These are phyloP conservation scores for Willisornis vidua DNA, from an alignment of 2,113 vertebrate genomes.

Conservation along the genomic window DNA sequence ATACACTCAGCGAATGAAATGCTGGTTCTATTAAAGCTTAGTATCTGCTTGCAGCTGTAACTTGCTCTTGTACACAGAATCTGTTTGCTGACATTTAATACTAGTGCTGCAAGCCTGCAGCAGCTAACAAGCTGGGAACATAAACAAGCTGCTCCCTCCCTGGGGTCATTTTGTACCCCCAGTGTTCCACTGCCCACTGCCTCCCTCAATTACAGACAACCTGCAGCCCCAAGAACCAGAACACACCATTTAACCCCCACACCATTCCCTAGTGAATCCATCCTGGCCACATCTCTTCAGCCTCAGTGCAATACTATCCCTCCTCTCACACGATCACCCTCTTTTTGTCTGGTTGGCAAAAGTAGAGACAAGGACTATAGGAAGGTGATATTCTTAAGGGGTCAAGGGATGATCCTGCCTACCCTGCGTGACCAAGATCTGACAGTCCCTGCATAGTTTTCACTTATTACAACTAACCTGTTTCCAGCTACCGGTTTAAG, in stretches of 20 bases:
- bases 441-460: not conserved
- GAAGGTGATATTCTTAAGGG: not conserved
- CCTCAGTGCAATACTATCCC: not conserved
- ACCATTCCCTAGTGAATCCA: not conserved
- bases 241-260: not conserved
- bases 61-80: not conserved
- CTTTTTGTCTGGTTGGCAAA: not conserved
- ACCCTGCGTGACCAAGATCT: not conserved
- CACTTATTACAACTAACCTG: not conserved
- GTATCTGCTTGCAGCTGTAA: not conserved
- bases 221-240: not conserved
- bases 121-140: not conserved
- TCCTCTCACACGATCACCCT: not conserved
- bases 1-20: not conserved
- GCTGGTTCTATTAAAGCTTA: not conserved
- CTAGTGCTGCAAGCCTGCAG: not conserved
- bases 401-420: not conserved
- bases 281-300: not conserved
- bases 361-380: not conserved
- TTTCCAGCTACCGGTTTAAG: not conserved
- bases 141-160: not conserved
- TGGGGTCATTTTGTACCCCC: not conserved
- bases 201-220: not conserved
- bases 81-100: not conserved
- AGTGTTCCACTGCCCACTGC: not conserved